Conservation (phyloP, 2,113 vertebrate genomes). For the Felis catus region F.catus_Fca126_mat1.0 CM031413.1:79779001-79779500, state of each 20-base stretch:
- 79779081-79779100: not conserved
- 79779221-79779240: not conserved
- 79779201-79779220: not conserved
- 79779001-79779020: slow-evolving; percentile 26
- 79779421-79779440: not conserved
- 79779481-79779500: not conserved
- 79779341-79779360: not conserved
- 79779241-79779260: not conserved
- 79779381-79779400: not conserved
- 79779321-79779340: not conserved
- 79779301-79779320: not conserved
- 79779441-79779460: not conserved
- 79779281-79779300: not conserved
- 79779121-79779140: not conserved
- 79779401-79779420: not conserved
- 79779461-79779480: not conserved
- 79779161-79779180: slow-evolving; percentile 13
- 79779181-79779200: not conserved
- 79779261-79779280: not conserved
- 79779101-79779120: not conserved
- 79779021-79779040: not conserved
- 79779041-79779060: not conserved
- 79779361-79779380: slow-evolving; percentile 11
- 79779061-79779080: slow-evolving; percentile 15
- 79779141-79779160: not conserved